Evolutionary conservation across 2,888 invertebrate genomes (phyloP), one percentile per base, ranked within the genome.

Genomic region (Malthinus seriepunctatus): DNA sequence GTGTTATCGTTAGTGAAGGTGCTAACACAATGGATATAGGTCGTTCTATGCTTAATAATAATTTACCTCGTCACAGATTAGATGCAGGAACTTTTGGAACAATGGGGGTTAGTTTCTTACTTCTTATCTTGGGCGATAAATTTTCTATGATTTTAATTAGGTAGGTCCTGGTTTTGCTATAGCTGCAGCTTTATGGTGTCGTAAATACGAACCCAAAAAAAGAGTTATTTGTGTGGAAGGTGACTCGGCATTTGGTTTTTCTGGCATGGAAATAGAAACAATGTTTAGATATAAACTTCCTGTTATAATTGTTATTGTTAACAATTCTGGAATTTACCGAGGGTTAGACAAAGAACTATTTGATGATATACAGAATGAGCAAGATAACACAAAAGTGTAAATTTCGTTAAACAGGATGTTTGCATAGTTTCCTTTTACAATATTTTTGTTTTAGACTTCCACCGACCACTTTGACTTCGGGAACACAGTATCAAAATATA

Each of bases 11-110:
- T 31, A 97, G 95, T 73, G 97, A 98, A 80, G 98, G 97, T 14
- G 97, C 97, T 33, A 97, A 97, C 78, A 98, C 97, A 0, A 98
- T 98, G 98, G 97, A 98, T 75, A 97, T 97, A 73, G 97, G 97
- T 0, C 84, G 97, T 44, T 88, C 94, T 0, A 86, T 97, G 79
- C 79, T 97, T 34, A 81, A 88, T n/a, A 95, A 97, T 76, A 84
- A 84, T 67, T 81, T 87, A 64, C 93, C 97, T 0, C 82, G 95
- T 39, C 95, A 94, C 73, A 85, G 97, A 58, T 82, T 97, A 3
- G 97, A 97, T 78, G 97, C 97, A 5, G 97, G 96, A 54, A 95
- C 96, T 3, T 97, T 96, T 78, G 97, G 97, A 10, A 97, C 97
- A 1, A 97, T 97, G 96, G 96, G 96, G 35, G 95, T 85, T 63